phyloP scores from a whole-genome alignment of 53 echinoderm and acorn worm genomes.

The Zoroaster sp. region DNA sequence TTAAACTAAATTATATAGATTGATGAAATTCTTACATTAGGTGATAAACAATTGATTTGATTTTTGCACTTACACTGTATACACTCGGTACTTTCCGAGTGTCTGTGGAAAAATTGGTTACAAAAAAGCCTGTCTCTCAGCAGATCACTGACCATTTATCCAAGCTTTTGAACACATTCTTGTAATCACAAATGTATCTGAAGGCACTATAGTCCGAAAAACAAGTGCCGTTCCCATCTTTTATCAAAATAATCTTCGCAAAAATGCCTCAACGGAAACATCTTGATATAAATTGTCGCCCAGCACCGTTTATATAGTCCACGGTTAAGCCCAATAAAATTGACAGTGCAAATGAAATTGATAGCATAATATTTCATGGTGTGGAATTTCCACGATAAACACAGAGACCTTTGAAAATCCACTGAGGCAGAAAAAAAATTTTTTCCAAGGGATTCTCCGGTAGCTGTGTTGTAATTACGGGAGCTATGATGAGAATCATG shows the following conservation, averaged over 20 bases:
- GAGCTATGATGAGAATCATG: neutral
- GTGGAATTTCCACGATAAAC: slow-evolving; percentile 41
- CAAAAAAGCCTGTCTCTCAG: too few relatives aligned
- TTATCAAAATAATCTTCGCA: neutral
- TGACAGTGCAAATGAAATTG: slow-evolving; percentile 33
- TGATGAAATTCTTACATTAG: too few relatives aligned
- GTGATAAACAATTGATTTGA: too few relatives aligned
- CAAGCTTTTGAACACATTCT: too few relatives aligned
- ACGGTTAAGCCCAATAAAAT: slow-evolving; percentile 14
- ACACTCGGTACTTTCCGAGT: too few relatives aligned
- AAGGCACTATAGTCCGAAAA: neutral
- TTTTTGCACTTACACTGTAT: too few relatives aligned
- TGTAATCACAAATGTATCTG: too few relatives aligned
- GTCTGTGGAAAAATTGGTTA: too few relatives aligned
- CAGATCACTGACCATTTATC: too few relatives aligned
- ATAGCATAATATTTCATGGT: slow-evolving; percentile 46
- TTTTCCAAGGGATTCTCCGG: neutral
- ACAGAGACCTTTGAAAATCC: neutral
- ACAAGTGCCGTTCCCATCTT: neutral
- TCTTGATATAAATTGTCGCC: slow-evolving; percentile 1
- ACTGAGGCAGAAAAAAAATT: neutral
- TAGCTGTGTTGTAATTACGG: neutral
- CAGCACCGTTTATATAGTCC: slow-evolving; percentile 2
- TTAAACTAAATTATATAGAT: too few relatives aligned
- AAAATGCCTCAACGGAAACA: neutral